Evolutionary conservation across 64 coral and sea anemone species (phyloP).

Genomic region (Trachythela sp.): DNA sequence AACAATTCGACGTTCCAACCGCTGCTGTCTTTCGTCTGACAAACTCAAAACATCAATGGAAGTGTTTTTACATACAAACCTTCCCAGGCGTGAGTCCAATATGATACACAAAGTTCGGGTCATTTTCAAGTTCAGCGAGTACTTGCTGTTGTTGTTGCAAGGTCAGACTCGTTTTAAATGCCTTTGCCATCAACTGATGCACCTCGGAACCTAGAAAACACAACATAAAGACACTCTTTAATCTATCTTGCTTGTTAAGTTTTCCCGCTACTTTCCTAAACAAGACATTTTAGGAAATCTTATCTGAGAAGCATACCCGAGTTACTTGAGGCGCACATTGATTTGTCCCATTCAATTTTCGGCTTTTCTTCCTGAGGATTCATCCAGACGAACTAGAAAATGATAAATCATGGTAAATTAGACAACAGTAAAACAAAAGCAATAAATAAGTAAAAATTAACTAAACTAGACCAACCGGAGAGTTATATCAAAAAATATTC

Average conservation of each 20-base stretch:
- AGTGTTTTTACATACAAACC: too few species aligned
- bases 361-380: conserved; percentile 71
- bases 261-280: too few species aligned
- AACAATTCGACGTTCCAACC: too few species aligned
- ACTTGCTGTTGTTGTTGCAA: conserved; percentile 99
- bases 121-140: conserved; percentile 82
- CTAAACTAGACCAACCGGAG: too few species aligned
- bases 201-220: conserved; percentile 70
- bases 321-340: conserved; percentile 88
- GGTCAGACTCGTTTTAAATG: conserved; percentile 71
- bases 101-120: conserved; percentile 94
- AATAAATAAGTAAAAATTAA: conserved; percentile 18
- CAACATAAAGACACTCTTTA: neutral
- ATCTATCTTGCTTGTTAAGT: too few species aligned
- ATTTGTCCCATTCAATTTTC: conserved; percentile 85
- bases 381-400: conserved; percentile 90
- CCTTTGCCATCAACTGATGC: conserved; percentile 84
- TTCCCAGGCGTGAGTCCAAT: conserved; percentile 86
- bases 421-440: too few species aligned
- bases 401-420: too few species aligned
- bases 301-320: conserved; percentile 44
- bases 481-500: too few species aligned
- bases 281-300: too few species aligned
- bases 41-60: too few species aligned
- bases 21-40: too few species aligned